Evolutionary conservation across 1,140 invertebrate species (phyloP), one percentile per base, ranked within the genome.

Genomic region (Hypsibius dujardini): DNA sequence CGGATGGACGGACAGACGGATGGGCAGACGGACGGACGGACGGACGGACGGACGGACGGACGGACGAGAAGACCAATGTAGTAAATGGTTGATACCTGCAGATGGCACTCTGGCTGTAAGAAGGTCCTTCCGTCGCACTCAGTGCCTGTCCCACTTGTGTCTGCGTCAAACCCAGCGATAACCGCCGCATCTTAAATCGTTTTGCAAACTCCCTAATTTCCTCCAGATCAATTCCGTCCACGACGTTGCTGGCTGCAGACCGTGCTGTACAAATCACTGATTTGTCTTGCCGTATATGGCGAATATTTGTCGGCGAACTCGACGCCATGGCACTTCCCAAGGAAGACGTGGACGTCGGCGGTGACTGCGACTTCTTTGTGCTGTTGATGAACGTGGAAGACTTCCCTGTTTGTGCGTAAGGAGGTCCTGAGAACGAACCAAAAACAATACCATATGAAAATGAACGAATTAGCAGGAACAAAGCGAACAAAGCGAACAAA

Each of bases 121-220:
- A 92, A 45, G 93, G 93, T 70, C 94, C 94, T 80, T 96, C 92
- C 2, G 92, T 95, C 60, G 93, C 88, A 75, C 90, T 94, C 1
- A 98, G 82, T 2, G 93, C 91, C 81, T 95, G 90, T 2, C 90
- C 90, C 47, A 93, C 90, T 83, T 96, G 93, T 1, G 93, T 95
- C 81, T 97, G 93, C 15, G 94, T 97, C 69, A 97, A 82, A 47
- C 94, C 94, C 72, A 96, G 81, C 14, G 91, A 93, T 69, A 97
- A 82, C 72, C 93, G 85, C 47, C 92, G 84, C 67, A 95, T 84
- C 80, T 97, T 97, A 80, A 97, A 97, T 47, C 90, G 90, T 83
- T 94, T 94, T 67, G 93, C 92, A 83, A 97, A 97, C 81, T 96
- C 92, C 82, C 95, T 94, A 76, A 96, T 96, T 81, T 96, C 92